These are phyloP conservation scores for Drosophila ochracea DNA, from an alignment of 2,888 invertebrate species.

Conservation along the genomic window DNA sequence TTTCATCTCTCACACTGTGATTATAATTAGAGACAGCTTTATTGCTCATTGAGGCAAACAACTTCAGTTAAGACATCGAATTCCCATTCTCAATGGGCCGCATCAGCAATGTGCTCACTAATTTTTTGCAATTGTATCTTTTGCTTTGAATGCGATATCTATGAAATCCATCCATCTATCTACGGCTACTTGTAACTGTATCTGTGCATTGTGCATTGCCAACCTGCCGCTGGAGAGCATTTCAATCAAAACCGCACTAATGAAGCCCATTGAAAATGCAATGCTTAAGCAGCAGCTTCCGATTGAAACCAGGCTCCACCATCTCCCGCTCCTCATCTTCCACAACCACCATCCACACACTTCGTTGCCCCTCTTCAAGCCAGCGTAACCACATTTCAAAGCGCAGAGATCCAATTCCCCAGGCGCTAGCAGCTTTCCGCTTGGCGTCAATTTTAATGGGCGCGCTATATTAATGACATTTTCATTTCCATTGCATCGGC, in stretches of 20 bases:
- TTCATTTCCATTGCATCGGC: slow-evolving; percentile 74
- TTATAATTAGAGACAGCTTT: slow-evolving; percentile 31
- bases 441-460: slow-evolving; percentile 76
- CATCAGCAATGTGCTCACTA: slow-evolving; percentile 61
- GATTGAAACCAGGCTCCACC: slow-evolving; percentile 32
- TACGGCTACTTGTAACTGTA: slow-evolving; percentile 64
- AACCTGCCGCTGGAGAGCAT: slow-evolving; percentile 48
- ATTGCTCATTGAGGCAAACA: slow-evolving; percentile 45
- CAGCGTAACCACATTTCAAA: slow-evolving; percentile 54
- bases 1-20: neutral
- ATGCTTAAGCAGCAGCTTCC: slow-evolving; percentile 68
- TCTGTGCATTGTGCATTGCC: slow-evolving; percentile 46
- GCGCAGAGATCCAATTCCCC: slow-evolving; percentile 54
- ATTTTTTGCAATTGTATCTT: slow-evolving; percentile 73
- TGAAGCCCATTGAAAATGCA: slow-evolving; percentile 77
- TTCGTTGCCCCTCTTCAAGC: slow-evolving; percentile 14
- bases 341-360: neutral
- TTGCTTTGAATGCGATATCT: slow-evolving; percentile 43
- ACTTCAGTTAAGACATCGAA: slow-evolving; percentile 50
- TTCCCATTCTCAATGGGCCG: slow-evolving; percentile 40
- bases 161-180: slow-evolving; percentile 51
- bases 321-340: neutral
- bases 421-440: slow-evolving; percentile 69
- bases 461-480: slow-evolving; percentile 80
- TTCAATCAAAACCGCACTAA: slow-evolving; percentile 78